Evolutionary conservation across 1,140 invertebrate genomes (phyloP), one percentile per base, ranked within the genome.

Genomic region (Drosophila watanabei): DNA sequence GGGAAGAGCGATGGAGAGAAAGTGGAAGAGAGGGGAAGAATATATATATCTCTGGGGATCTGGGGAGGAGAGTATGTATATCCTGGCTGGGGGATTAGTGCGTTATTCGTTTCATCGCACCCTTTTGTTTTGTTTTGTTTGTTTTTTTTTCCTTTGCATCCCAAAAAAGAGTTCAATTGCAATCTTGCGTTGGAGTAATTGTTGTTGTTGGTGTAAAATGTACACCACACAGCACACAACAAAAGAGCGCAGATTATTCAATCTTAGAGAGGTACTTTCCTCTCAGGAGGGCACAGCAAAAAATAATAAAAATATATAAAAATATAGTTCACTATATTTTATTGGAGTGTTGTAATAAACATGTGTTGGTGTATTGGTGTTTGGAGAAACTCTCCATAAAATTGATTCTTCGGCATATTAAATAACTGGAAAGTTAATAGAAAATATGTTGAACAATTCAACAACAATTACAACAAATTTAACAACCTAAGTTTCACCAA

Each of bases 81-180:
- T 54, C 30, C 75, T 61, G 75, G 75, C 63, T 73, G 39, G 48
- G 20, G 77, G 77, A 80, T 80, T 80, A 80, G 76, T 72, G 77
- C 68, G 77, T 79, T 64, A 64, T 62, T 64, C 43, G 60, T 45
- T 49, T 43, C 58, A 69, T 37, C 62, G 46, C 63, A 30, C 11
- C 56, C 57, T 56, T 37, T 72, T 54, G 69, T 35, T 56, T 33
- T 14, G 9, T 56, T 56, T 56, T 11, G 6, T 30, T n/a, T 28
- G 1, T 30, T 32, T 52, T 52, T 52, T 52, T 11, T 32, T 1
- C 39, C n/a, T n/a, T n/a, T n/a, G n/a, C n/a, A n/a, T n/a, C n/a
- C n/a, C 79, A 87, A 78, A 20, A 56, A 56, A 24, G 54, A 73
- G 83, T 82, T 87, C 84, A 87, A 87, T 87, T 87, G 84, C 80